A percentile compares a stretch with the other conserved stretches of the same genome.
Evolutionary conservation across 1,140 invertebrate genomes (phyloP).

Genomic region (Lordiphosa stackelbergi): DNA sequence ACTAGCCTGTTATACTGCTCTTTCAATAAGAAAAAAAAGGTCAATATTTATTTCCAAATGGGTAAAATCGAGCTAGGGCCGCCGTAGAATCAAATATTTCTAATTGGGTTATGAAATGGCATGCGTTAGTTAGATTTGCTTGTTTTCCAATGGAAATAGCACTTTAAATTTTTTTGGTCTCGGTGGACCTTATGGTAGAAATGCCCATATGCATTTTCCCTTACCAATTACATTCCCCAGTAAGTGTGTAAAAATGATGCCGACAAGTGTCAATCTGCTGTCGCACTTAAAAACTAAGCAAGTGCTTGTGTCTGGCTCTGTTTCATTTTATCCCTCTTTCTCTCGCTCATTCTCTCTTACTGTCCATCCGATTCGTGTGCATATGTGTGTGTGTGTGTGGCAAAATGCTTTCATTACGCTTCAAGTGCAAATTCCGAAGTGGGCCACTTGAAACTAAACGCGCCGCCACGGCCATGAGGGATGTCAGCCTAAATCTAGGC

Average conservation of each 20-base stretch:
- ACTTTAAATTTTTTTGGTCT: too few relatives aligned
- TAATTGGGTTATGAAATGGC: too few relatives aligned
- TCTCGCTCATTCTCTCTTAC: not conserved
- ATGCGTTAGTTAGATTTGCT: too few relatives aligned
- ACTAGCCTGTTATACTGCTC: too few relatives aligned
- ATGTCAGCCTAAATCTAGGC: slow-evolving; percentile 60
- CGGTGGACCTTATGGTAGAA: too few relatives aligned
- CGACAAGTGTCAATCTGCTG: slow-evolving; percentile 59
- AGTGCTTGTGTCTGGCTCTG: slow-evolving; percentile 20
- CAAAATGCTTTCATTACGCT: slow-evolving; percentile 71
- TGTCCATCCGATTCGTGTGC: not conserved
- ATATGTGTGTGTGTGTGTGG: slow-evolving; percentile 46
- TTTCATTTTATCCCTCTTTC: not conserved
- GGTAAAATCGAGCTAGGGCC: too few relatives aligned
- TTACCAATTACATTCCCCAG: slow-evolving; percentile 3
- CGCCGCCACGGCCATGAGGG: slow-evolving; percentile 50
- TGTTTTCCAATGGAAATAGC: too few relatives aligned
- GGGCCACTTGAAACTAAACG: slow-evolving; percentile 62
- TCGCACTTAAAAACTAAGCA: slow-evolving; percentile 45
- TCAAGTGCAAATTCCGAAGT: slow-evolving; percentile 67
- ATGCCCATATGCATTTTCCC: slow-evolving; percentile 13
- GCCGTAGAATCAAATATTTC: too few relatives aligned
- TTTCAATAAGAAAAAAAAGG: too few relatives aligned
- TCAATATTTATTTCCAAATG: too few relatives aligned
- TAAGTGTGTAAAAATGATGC: slow-evolving; percentile 45